Conservation (phyloP, 2,888 invertebrate genomes). For the Watsonalla binaria region DNA sequence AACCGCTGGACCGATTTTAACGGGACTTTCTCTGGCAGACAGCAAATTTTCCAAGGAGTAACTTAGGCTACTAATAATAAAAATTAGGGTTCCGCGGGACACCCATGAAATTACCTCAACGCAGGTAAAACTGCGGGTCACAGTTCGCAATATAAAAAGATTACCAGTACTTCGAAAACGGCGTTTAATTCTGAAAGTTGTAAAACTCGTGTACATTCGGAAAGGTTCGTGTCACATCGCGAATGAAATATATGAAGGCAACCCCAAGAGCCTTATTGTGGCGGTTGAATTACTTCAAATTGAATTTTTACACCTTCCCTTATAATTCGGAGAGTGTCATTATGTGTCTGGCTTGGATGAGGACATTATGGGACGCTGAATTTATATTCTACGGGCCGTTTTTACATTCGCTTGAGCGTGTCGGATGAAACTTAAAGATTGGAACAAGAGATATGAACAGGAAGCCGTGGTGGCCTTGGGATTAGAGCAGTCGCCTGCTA, state of each 20-base stretch:
- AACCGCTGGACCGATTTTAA: too few species aligned
- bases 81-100: too few species aligned
- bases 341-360: slow-evolving; percentile 1
- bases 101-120: too few species aligned
- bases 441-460: too few species aligned
- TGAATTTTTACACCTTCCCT: slow-evolving; percentile 21
- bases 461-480: too few species aligned
- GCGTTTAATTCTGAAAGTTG: slow-evolving; percentile 23
- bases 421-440: too few species aligned
- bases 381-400: not conserved
- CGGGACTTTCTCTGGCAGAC: too few species aligned
- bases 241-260: slow-evolving; percentile 20
- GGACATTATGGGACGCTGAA: not conserved
- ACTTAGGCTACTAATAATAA: too few species aligned
- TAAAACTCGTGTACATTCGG: slow-evolving; percentile 16
- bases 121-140: too few species aligned
- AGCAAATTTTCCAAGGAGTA: too few species aligned
- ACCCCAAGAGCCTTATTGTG: slow-evolving; percentile 15
- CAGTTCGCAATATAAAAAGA: not conserved
- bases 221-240: slow-evolving; percentile 22
- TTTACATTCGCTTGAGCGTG: too few species aligned
- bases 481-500: too few species aligned
- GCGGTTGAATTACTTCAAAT: slow-evolving; percentile 15
- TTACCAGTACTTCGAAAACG: slow-evolving; percentile 3
- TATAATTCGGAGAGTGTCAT: slow-evolving; percentile 8